Conservation (phyloP, 2,888 invertebrate species). For the Petrolisthes manimaculis region DNA sequence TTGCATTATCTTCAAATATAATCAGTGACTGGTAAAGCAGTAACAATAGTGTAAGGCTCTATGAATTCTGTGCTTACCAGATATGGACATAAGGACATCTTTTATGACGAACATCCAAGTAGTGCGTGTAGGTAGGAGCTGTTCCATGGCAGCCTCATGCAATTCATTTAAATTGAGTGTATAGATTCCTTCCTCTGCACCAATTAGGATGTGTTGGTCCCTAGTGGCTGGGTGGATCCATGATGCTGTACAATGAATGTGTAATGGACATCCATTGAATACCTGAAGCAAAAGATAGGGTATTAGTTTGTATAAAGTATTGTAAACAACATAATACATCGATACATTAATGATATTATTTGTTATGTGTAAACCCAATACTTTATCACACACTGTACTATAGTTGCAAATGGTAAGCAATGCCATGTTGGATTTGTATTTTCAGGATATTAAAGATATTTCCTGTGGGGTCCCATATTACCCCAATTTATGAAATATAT, state of each 20-base stretch:
- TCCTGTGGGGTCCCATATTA: not conserved
- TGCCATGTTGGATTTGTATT: not conserved
- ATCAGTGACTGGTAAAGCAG: too few species aligned
- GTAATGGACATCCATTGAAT: conserved; percentile 96
- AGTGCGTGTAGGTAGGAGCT: conserved; percentile 92
- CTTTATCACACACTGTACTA: not conserved
- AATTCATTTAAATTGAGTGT: conserved; percentile 96
- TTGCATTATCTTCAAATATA: too few species aligned
- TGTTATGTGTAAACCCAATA: not conserved
- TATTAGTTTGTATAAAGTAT: not conserved
- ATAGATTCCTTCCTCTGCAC: conserved; percentile 98
- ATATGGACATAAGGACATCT: conserved; percentile 96
- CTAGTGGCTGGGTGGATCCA: conserved; percentile 98
- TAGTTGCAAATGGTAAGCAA: not conserved
- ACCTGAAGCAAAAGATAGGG: conserved; percentile 74
- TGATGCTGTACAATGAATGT: conserved; percentile 97
- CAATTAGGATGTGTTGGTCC: conserved; percentile 95
- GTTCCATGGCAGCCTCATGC: conserved; percentile 96
- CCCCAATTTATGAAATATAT: not conserved
- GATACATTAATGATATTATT: not conserved
- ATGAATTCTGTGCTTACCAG: conserved; percentile 75
- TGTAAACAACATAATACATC: not conserved
- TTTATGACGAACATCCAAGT: conserved; percentile 99
- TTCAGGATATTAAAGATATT: not conserved
- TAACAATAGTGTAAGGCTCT: too few species aligned